These are phyloP conservation scores for Linepithema humile DNA, from an alignment of 1,140 invertebrate species.

Conservation along the genomic window DNA sequence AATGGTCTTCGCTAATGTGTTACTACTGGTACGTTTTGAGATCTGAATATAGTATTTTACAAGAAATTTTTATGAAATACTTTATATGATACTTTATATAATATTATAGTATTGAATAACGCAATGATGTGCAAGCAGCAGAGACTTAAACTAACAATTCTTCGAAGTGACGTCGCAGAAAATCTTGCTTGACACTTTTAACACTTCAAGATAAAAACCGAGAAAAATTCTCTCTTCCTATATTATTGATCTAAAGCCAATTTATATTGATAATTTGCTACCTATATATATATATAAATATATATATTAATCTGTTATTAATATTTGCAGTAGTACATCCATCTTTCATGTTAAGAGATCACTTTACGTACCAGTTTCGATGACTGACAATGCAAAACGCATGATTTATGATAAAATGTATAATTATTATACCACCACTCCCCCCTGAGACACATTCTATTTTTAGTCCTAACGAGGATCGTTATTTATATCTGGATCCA, in stretches of 20 bases:
- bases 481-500: conserved; percentile 52
- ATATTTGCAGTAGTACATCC: too few species aligned
- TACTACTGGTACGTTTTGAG: conserved; percentile 53
- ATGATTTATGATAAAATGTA: conserved; percentile 53
- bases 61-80: conserved; percentile 37
- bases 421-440: conserved; percentile 48
- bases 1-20: conserved; percentile 21
- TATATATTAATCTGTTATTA: conserved; percentile 30
- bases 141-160: not conserved
- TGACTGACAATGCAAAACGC: conserved; percentile 37
- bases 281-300: not conserved
- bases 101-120: not conserved
- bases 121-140: not conserved
- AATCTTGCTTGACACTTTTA: not conserved
- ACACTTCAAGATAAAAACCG: not conserved
- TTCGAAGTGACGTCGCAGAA: not conserved
- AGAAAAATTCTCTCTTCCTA: not conserved
- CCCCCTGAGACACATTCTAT: conserved; percentile 45
- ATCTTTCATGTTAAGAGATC: not conserved
- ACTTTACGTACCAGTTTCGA: conserved; percentile 49
- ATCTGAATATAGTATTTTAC: conserved; percentile 51
- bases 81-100: not conserved
- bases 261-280: not conserved
- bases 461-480: conserved; percentile 35
- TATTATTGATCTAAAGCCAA: too few species aligned